A percentile compares a stretch with the other conserved stretches of the same genome.
Evolutionary conservation across 2,888 invertebrate genomes (phyloP).

Genomic region (Hetaerina titia): DNA sequence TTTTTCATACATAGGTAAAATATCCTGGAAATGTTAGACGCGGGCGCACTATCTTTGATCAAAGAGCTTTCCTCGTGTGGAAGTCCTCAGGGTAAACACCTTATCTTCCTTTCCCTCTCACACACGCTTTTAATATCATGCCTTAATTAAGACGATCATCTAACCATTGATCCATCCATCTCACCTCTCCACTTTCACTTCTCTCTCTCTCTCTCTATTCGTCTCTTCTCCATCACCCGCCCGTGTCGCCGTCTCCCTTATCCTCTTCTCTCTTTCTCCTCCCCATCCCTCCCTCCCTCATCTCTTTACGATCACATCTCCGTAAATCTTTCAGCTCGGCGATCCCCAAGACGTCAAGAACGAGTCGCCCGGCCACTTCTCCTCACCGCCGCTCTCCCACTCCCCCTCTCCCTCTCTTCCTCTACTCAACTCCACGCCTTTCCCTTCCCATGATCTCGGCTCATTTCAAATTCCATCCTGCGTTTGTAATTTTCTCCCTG

Average conservation of each 20-base stretch:
- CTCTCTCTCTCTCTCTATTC: not conserved
- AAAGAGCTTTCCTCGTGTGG: not conserved
- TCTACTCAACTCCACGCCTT: constrained; percentile 5
- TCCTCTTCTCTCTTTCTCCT: not conserved
- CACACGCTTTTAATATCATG: not conserved
- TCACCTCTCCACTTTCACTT: constrained; percentile 19
- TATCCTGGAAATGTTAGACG: not conserved
- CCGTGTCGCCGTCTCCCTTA: not conserved
- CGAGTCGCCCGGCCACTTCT: not conserved
- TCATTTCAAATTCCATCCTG: constrained; percentile 57
- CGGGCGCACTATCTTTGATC: not conserved
- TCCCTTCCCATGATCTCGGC: constrained; percentile 64
- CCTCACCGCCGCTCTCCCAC: constrained; percentile 24
- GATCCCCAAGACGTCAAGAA: constrained; percentile 74
- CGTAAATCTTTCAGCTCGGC: constrained; percentile 33
- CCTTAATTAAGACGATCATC: constrained; percentile 39
- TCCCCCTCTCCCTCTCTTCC: not conserved
- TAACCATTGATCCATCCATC: not conserved
- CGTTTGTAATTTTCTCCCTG: constrained; percentile 50
- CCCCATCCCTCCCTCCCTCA: not conserved
- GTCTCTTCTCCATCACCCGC: not conserved
- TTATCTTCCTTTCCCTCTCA: not conserved
- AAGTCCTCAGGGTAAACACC: constrained; percentile 17
- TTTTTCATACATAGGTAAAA: not conserved
- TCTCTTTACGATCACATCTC: constrained; percentile 44